A percentile compares a stretch with the other conserved stretches of the same genome.
phyloP scores from a whole-genome alignment of 2,113 vertebrate genomes.

The Chaetodon auriga region DNA sequence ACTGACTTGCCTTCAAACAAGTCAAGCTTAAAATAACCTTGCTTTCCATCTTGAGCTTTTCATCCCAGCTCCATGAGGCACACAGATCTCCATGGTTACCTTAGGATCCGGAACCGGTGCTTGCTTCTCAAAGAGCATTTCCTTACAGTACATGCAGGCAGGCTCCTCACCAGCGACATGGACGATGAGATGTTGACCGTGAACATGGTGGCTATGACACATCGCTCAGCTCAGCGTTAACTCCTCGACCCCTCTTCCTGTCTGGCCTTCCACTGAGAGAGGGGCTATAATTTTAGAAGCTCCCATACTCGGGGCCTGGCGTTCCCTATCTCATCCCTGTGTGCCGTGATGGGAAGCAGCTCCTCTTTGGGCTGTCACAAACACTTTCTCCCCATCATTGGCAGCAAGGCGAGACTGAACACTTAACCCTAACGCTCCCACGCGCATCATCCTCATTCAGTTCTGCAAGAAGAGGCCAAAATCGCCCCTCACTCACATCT shows the following conservation, averaged over 20 bases:
- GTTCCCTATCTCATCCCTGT: conserved; percentile 71
- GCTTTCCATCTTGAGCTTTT: conserved; percentile 60
- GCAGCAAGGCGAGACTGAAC: conserved; percentile 63
- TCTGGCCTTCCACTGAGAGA: conserved; percentile 54
- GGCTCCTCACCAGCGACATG: conserved; percentile 78
- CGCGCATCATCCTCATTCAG: conserved; percentile 5
- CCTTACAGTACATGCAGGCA: conserved; percentile 66
- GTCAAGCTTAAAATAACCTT: conserved; percentile 61
- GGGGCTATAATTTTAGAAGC: conserved; percentile 50
- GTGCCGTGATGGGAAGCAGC: conserved; percentile 82
- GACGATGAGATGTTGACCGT: conserved; percentile 87
- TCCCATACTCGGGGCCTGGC: conserved; percentile 31
- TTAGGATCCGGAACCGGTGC: conserved; percentile 64
- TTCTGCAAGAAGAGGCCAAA: conserved; percentile 22
- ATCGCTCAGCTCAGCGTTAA: conserved; percentile 34
- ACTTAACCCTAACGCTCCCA: conserved; percentile 78
- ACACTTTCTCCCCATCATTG: conserved; percentile 55
- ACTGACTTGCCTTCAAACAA: conserved; percentile 44
- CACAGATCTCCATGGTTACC: conserved; percentile 77
- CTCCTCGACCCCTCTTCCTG: conserved; percentile 42
- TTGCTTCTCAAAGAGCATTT: conserved; percentile 75
- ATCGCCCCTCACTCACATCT: conserved; percentile 11
- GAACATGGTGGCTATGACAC: conserved; percentile 79
- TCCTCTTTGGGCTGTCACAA: conserved; percentile 75
- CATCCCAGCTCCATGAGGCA: conserved; percentile 48